These are phyloP conservation scores for Nebria salina DNA, from an alignment of 2,888 invertebrate species.

Conservation along the genomic window DNA sequence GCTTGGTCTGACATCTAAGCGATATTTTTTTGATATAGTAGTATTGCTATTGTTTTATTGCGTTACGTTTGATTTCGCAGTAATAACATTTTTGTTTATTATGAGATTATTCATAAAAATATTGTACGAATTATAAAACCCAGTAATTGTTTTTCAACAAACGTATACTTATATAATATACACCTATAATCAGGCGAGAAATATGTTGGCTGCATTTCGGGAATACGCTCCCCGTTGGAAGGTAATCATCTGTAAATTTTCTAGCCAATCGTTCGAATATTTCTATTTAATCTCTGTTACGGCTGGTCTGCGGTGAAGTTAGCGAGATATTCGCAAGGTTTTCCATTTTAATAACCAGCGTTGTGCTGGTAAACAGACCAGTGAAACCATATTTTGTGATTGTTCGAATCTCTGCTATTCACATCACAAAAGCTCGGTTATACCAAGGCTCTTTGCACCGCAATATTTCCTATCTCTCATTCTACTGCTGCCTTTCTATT, in stretches of 20 bases:
- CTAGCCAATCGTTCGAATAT: background rate
- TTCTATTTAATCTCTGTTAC: conserved; percentile 17
- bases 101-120: background rate
- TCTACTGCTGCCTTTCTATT: background rate
- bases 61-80: background rate
- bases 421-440: conserved; percentile 7
- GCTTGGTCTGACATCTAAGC: background rate
- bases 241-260: background rate
- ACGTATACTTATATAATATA: too few species aligned
- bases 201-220: background rate
- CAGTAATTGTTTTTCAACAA: too few species aligned
- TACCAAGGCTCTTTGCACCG: background rate
- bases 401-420: conserved; percentile 30
- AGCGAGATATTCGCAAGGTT: conserved; percentile 31
- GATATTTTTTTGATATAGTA: background rate
- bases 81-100: background rate
- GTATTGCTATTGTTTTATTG: background rate
- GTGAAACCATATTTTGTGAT: conserved; percentile 39
- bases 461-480: background rate
- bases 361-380: conserved; percentile 15
- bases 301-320: conserved; percentile 20
- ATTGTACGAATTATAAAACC: too few species aligned
- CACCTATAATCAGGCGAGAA: background rate
- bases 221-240: background rate
- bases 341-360: conserved; percentile 39